These are phyloP conservation scores for Formica exsecta DNA, from an alignment of 1,140 invertebrate species.

Conservation along the genomic window DNA sequence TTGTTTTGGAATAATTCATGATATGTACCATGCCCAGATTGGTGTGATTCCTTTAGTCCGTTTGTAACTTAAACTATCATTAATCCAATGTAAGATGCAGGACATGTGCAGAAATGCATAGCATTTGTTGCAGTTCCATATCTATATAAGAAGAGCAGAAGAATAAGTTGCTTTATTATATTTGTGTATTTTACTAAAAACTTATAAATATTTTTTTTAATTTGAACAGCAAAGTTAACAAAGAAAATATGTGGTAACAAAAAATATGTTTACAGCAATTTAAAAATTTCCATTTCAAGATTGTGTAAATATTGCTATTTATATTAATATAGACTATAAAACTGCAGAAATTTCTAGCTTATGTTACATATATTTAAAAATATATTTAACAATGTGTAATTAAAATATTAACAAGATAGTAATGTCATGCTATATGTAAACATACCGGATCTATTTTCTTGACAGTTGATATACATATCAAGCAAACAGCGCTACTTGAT, in stretches of 20 bases:
- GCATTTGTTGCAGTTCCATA: slow-evolving; percentile 94
- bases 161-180: background rate
- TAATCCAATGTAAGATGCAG: slow-evolving; percentile 97
- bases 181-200: slow-evolving; percentile 7
- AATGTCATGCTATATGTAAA: slow-evolving; percentile 23
- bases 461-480: slow-evolving; percentile 96
- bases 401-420: slow-evolving; percentile 5
- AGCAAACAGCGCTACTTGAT: slow-evolving; percentile 93
- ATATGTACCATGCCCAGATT: slow-evolving; percentile 85
- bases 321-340: background rate
- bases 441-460: slow-evolving; percentile 92
- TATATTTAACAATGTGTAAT: background rate
- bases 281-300: background rate
- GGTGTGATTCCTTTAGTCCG: slow-evolving; percentile 86
- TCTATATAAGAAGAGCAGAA: slow-evolving; percentile 85
- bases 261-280: background rate
- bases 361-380: slow-evolving; percentile 1
- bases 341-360: background rate
- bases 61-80: slow-evolving; percentile 93
- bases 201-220: background rate
- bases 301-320: background rate
- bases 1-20: background rate
- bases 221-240: background rate
- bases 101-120: slow-evolving; percentile 94
- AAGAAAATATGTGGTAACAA: background rate